Conservation (phyloP, 2,113 vertebrate genomes). For the Clarias magur region DNA sequence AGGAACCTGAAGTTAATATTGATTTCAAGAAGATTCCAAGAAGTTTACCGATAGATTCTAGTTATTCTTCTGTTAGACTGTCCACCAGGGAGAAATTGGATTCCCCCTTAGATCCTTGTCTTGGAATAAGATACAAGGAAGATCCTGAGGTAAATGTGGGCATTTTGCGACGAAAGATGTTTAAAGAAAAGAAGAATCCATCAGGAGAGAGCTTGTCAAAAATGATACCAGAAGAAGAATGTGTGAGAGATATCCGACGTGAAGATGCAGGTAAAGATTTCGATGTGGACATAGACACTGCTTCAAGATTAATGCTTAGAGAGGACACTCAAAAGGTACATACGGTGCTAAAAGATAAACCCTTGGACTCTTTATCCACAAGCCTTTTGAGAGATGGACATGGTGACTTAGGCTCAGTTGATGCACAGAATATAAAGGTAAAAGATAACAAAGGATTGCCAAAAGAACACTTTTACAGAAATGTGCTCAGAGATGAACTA, state of each 20-base stretch:
- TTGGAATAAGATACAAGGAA: slow-evolving; percentile 27
- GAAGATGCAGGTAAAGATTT: slow-evolving; percentile 29
- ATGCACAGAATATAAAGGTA: slow-evolving; percentile 57
- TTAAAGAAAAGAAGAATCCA: slow-evolving; percentile 42
- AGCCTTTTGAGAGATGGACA: slow-evolving; percentile 55
- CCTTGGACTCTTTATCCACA: slow-evolving; percentile 49
- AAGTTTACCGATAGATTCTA: slow-evolving; percentile 9
- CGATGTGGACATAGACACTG: neutral
- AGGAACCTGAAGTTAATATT: slow-evolving; percentile 4
- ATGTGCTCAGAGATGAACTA: slow-evolving; percentile 52
- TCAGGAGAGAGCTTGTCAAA: slow-evolving; percentile 39
- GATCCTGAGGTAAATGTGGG: slow-evolving; percentile 26
- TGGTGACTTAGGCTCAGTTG: slow-evolving; percentile 47
- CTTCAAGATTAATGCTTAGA: slow-evolving; percentile 26
- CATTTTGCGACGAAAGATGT: slow-evolving; percentile 13
- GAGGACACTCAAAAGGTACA: slow-evolving; percentile 54
- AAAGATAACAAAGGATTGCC: slow-evolving; percentile 54
- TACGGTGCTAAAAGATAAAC: slow-evolving; percentile 40
- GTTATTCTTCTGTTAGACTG: slow-evolving; percentile 25
- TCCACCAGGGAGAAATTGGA: slow-evolving; percentile 32
- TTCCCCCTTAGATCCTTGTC: neutral
- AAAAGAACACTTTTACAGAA: slow-evolving; percentile 51
- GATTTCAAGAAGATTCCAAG: slow-evolving; percentile 33
- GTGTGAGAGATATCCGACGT: neutral
- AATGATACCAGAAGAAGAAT: slow-evolving; percentile 28